A percentile compares a stretch with the other conserved stretches of the same genome.
Conservation (phyloP, 2,113 vertebrate species). For the Merops nubicus region DNA sequence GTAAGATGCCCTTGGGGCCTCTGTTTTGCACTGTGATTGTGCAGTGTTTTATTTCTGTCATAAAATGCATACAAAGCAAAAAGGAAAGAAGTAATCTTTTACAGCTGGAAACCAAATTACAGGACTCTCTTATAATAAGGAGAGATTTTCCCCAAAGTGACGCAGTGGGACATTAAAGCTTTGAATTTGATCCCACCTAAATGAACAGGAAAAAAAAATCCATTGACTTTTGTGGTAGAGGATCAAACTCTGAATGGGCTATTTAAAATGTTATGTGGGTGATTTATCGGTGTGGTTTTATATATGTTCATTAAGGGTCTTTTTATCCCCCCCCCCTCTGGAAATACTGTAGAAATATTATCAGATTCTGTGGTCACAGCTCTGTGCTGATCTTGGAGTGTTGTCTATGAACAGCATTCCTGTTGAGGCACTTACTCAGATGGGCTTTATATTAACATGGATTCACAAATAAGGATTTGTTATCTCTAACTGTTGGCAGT, state of each 20-base stretch:
- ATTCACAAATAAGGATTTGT: background rate
- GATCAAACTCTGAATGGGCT: constrained; percentile 7
- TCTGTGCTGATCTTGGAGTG: background rate
- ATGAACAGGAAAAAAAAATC: constrained; percentile 35
- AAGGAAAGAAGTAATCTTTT: constrained; percentile 53
- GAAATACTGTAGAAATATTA: background rate
- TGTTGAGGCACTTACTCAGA: background rate
- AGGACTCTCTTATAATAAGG: constrained; percentile 35
- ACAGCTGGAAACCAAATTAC: constrained; percentile 52
- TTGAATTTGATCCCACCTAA: constrained; percentile 47
- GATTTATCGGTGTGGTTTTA: background rate
- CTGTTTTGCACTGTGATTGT: constrained; percentile 51
- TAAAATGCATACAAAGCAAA: constrained; percentile 39
- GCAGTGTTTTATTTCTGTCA: constrained; percentile 45
- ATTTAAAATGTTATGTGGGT: background rate
- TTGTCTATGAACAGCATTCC: background rate
- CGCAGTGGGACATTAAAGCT: constrained; percentile 41
- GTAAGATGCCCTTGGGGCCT: constrained; percentile 48
- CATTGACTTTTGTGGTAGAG: background rate
- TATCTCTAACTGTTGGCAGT: background rate
- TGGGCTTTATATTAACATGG: background rate
- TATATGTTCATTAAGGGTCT: background rate
- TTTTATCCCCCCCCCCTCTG: background rate
- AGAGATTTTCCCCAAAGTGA: constrained; percentile 55
- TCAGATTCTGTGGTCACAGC: background rate